Percentiles rank a stretch among this genome's conserved stretches.
Evolutionary conservation across 2,888 invertebrate genomes (phyloP).

Genomic region (Melinaea marsaeus): DNA sequence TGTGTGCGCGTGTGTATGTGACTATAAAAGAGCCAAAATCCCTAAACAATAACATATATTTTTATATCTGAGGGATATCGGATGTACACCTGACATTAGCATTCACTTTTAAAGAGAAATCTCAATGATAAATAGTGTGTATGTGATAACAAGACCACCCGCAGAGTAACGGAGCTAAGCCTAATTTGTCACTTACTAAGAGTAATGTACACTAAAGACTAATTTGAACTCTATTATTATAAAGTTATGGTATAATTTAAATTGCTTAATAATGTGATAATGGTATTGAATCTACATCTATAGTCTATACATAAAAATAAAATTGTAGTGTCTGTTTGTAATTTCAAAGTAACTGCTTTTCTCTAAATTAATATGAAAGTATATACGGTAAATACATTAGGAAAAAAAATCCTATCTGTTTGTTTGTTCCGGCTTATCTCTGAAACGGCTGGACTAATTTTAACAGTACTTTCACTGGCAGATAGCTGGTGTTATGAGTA

Average conservation of each 20-base stretch:
- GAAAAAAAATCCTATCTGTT: too few species aligned
- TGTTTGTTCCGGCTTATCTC: too few species aligned
- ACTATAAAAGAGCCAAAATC: not conserved
- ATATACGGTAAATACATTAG: too few species aligned
- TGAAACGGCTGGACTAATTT: too few species aligned
- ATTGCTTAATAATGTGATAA: constrained; percentile 8
- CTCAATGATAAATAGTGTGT: constrained; percentile 57
- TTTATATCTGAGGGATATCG: too few species aligned
- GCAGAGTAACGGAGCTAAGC: constrained; percentile 34
- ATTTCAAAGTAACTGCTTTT: too few species aligned
- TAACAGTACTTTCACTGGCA: too few species aligned
- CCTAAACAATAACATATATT: not conserved
- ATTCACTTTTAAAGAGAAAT: constrained; percentile 51
- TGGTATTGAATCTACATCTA: constrained; percentile 7
- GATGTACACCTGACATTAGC: not conserved
- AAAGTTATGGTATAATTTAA: constrained; percentile 7
- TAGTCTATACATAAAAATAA: too few species aligned
- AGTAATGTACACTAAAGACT: constrained; percentile 6
- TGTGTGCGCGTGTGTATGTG: too few species aligned
- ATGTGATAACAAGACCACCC: constrained; percentile 56
- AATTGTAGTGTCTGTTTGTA: too few species aligned
- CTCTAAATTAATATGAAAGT: too few species aligned
- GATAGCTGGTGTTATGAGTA: too few species aligned
- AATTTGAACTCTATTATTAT: constrained; percentile 13
- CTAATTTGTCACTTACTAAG: constrained; percentile 56